These are phyloP conservation scores for Andrena haemorrhoa DNA, from an alignment of 2,888 invertebrate genomes.

Conservation along the genomic window DNA sequence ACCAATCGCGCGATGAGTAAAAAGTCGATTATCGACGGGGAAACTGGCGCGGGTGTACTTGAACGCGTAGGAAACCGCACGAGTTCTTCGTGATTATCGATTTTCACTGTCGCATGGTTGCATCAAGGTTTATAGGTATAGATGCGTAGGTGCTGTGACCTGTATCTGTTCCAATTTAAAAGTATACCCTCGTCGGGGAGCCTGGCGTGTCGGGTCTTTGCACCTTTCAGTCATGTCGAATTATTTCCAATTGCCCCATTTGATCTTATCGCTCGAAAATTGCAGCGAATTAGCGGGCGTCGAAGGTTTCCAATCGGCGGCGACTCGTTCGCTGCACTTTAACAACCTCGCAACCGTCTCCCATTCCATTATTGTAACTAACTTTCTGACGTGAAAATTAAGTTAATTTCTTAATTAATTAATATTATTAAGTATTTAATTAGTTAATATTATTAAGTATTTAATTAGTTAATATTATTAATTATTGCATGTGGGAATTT, in stretches of 20 bases:
- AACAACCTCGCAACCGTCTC: not conserved
- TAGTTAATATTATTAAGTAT: no score
- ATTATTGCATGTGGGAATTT: no score
- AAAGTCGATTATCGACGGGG: not conserved
- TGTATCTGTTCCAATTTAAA: slow-evolving; percentile 56
- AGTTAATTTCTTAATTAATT: no score
- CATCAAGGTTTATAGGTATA: slow-evolving; percentile 60
- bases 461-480: no score
- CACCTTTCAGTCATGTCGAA: slow-evolving; percentile 35
- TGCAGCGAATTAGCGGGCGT: not conserved
- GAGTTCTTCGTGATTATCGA: slow-evolving; percentile 67
- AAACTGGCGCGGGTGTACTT: slow-evolving; percentile 16
- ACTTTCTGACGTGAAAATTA: no score
- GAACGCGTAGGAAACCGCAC: slow-evolving; percentile 53
- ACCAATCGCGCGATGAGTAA: not conserved
- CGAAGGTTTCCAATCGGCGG: not conserved
- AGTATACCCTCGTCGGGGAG: slow-evolving; percentile 23
- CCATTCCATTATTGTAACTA: not conserved
- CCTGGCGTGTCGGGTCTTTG: slow-evolving; percentile 39
- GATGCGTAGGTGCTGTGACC: slow-evolving; percentile 53
- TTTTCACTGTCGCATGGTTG: slow-evolving; percentile 50
- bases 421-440: no score
- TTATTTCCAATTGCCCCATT: slow-evolving; percentile 40
- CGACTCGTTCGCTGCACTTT: not conserved
- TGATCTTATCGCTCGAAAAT: slow-evolving; percentile 20